These are phyloP conservation scores for Contarinia nasturtii DNA, from an alignment of 1,140 invertebrate species.

Conservation along the genomic window DNA sequence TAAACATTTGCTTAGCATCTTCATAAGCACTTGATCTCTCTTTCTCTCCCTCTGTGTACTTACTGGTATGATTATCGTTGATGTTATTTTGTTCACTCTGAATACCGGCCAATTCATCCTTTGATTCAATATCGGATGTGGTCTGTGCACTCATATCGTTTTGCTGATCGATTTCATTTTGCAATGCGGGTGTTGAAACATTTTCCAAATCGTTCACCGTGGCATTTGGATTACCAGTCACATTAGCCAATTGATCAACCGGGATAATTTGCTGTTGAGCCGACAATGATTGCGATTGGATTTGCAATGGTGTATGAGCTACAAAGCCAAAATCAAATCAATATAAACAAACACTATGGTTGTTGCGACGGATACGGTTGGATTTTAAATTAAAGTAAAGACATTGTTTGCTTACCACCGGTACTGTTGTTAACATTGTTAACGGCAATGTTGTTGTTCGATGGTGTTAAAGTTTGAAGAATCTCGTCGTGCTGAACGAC, in stretches of 20 bases:
- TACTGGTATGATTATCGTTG: too few relatives aligned
- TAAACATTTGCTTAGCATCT: too few relatives aligned
- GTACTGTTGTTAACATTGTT: not conserved
- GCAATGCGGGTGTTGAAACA: too few relatives aligned
- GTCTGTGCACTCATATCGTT: not conserved
- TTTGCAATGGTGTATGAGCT: too few relatives aligned
- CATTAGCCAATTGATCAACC: not conserved
- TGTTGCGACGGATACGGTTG: too few relatives aligned
- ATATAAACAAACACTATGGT: constrained; percentile 13
- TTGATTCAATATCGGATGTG: not conserved
- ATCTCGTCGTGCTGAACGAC: constrained; percentile 19
- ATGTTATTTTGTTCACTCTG: too few relatives aligned
- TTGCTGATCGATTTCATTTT: not conserved
- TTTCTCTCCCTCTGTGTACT: too few relatives aligned
- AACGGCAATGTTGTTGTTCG: not conserved
- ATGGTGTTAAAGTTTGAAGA: constrained; percentile 5
- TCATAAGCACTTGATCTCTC: too few relatives aligned
- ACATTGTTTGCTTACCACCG: not conserved
- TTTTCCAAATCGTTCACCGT: too few relatives aligned
- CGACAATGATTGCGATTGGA: too few relatives aligned
- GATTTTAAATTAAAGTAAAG: too few relatives aligned
- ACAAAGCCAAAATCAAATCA: too few relatives aligned
- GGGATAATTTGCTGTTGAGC: constrained; percentile 13
- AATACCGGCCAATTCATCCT: not conserved
- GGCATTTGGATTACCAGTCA: not conserved